These are phyloP conservation scores for Nebria brevicollis DNA, from an alignment of 2,888 invertebrate genomes.

Conservation along the genomic window DNA sequence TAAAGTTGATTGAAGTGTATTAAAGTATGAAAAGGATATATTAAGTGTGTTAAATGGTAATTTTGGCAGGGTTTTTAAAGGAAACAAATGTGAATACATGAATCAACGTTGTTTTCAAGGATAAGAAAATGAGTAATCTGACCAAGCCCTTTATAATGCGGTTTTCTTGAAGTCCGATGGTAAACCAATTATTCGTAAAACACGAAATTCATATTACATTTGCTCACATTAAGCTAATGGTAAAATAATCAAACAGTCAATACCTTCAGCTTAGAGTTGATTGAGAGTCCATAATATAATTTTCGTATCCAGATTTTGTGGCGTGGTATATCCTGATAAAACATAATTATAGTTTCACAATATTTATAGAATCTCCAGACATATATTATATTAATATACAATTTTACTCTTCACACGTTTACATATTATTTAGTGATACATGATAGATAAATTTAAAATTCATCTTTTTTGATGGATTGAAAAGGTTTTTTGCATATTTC, in stretches of 20 bases:
- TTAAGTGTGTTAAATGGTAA: not conserved
- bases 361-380: no score
- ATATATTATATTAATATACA: no score
- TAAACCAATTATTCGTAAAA: not conserved
- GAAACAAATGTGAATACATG: conserved; percentile 1
- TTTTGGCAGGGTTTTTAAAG: not conserved
- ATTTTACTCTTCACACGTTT: no score
- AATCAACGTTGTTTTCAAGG: not conserved
- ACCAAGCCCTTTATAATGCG: conserved; percentile 1
- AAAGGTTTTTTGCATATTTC: no score
- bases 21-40: not conserved
- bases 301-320: not conserved
- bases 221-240: not conserved
- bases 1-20: not conserved
- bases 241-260: not conserved
- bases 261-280: not conserved
- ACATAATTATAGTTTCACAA: no score
- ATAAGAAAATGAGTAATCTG: not conserved
- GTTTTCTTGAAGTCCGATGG: not conserved
- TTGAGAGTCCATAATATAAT: not conserved
- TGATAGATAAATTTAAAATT: no score
- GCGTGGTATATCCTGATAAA: not conserved
- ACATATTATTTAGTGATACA: no score
- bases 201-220: not conserved
- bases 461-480: no score